A percentile compares a stretch with the other conserved stretches of the same genome.
phyloP scores from a whole-genome alignment of 2,888 invertebrate species.

The Heliconius charithonia region DNA sequence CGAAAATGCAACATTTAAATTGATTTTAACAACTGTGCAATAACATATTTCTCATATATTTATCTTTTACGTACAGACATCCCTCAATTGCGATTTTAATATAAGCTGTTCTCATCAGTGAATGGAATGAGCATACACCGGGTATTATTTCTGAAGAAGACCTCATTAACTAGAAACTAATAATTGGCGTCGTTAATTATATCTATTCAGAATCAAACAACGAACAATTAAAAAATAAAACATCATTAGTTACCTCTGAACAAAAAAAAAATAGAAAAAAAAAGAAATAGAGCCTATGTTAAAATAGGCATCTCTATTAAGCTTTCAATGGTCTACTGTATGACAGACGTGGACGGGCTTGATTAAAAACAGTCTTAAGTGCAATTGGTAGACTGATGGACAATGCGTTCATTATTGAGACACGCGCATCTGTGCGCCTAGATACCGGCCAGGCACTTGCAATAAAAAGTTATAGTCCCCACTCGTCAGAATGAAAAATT shows the following conservation, averaged over 20 bases:
- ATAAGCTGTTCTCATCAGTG: too few species aligned
- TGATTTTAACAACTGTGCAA: too few species aligned
- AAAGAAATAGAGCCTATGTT: not conserved
- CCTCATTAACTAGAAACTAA: not conserved
- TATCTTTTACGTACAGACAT: too few species aligned
- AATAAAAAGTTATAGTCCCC: slow-evolving; percentile 43
- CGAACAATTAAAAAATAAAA: not conserved
- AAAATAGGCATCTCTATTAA: slow-evolving; percentile 13
- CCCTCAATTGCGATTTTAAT: too few species aligned
- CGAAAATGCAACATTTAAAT: too few species aligned
- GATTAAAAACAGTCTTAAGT: slow-evolving; percentile 78
- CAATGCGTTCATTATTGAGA: slow-evolving; percentile 82
- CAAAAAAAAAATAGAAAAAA: not conserved
- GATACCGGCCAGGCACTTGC: slow-evolving; percentile 43
- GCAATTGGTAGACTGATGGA: slow-evolving; percentile 71
- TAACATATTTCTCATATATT: too few species aligned
- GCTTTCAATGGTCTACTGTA: slow-evolving; percentile 32
- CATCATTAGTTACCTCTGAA: not conserved
- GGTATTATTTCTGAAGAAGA: not conserved
- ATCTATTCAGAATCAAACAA: not conserved
- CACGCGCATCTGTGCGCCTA: slow-evolving; percentile 52
- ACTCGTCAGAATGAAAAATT: slow-evolving; percentile 42
- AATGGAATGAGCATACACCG: too few species aligned
- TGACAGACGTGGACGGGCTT: slow-evolving; percentile 79
- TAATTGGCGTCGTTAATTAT: not conserved